phyloP scores from a whole-genome alignment of 2,888 invertebrate species.

The Imbricaverruca yamaguchii region DNA sequence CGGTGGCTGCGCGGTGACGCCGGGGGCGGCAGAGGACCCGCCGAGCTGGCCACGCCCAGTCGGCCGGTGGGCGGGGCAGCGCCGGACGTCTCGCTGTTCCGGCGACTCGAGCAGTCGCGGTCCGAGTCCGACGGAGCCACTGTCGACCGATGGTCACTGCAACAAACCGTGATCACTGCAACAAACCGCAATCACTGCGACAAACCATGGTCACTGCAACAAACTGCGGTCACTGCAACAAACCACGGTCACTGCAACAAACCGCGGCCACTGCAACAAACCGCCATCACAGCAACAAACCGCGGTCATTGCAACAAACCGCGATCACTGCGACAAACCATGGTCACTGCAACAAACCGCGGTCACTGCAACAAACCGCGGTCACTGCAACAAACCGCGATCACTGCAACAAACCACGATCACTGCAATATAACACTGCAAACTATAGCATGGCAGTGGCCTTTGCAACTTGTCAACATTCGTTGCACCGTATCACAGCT shows the following conservation, averaged over 20 bases:
- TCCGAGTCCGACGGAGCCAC: constrained; percentile 11
- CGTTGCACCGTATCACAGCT: neutral
- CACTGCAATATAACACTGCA: no score
- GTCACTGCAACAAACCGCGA: no score
- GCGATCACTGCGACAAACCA: no score
- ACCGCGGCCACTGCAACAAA: no score
- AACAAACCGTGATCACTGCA: neutral
- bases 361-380: no score
- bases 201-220: no score
- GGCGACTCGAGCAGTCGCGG: constrained; percentile 12
- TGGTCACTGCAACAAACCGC: no score
- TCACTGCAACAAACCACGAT: neutral
- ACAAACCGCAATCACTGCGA: no score
- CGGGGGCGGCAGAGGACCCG: neutral
- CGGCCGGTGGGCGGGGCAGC: neutral
- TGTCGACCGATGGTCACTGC: constrained; percentile 6
- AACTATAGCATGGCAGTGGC: no score
- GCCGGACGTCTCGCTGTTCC: constrained; percentile 17
- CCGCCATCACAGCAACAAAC: neutral
- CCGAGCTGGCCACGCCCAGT: neutral
- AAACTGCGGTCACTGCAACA: no score
- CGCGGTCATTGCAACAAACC: no score
- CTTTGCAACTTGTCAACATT: neutral
- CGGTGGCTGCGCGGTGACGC: neutral
- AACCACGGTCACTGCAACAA: no score